Base-by-base conservation (phyloP, 2,888 invertebrate species). In the Ophion obscuratus region DNA sequence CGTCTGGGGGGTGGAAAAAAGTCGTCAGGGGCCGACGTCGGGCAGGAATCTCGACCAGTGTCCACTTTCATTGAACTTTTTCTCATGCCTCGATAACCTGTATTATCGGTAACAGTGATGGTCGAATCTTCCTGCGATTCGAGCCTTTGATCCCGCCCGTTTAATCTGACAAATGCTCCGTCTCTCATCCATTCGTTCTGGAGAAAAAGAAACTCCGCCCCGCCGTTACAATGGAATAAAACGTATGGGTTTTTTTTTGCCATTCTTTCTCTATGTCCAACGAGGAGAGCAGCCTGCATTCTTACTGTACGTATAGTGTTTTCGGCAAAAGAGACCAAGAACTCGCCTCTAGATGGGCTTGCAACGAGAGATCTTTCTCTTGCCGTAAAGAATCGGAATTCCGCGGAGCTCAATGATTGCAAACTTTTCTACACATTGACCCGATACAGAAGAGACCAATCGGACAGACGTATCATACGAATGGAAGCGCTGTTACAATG, bases 341-440 rank as follows among this genome's bases (percentile, higher is more conserved):
- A 67, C 27, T 31, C 59, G 3, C 31, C 44, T 61, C 20, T 14
- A 36, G 62, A 64, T 27, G 9, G 70, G 47, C 31, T 67, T 68
- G 66, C 44, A 17, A 74, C 31, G 57, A 40, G 17, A 31, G 64
- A 44, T n/a, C 40, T 61, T 44, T 59, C 20, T 53, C 24, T 61
- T 67, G 59, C 61, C 47, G 31, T 74, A 59, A 74, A 59, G 81
- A 75, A 75, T 74, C 70, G 53, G 61, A 61, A 80, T 79, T 64
- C 64, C 17, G 3, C 36, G 53, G 31, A 79, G 67, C 74, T 74
- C 67, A 47, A 47, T 75, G 81, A 68, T 47, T 61, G 67, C n/a
- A 74, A 81, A 47, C 67, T 75, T 14, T 53, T n/a, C 47, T 70
- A 79, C 79, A 40, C 68, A 40, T 57, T 73, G 57, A 81, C 44